These are phyloP conservation scores for Dendrocopos noguchii DNA, from an alignment of 2,113 vertebrate genomes.

Conservation along the genomic window DNA sequence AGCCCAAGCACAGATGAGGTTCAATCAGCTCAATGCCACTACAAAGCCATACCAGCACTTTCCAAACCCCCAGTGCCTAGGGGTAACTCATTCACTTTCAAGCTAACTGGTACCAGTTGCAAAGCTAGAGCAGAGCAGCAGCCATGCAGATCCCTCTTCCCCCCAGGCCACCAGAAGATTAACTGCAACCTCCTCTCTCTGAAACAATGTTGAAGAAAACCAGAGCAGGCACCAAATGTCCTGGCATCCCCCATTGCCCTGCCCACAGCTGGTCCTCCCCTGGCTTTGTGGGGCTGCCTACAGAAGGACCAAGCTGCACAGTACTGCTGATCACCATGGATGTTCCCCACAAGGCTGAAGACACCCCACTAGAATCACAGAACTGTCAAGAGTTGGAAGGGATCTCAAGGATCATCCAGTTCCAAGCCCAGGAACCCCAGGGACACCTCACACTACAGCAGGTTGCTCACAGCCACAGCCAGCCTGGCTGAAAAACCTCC, in stretches of 20 bases:
- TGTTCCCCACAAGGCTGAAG: background rate
- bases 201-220: background rate
- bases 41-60: background rate
- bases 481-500: no score
- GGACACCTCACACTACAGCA: no score
- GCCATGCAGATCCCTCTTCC: background rate
- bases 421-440: no score
- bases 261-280: no score
- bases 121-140: background rate
- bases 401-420: no score
- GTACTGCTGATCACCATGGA: background rate
- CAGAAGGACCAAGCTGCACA: background rate
- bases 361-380: no score
- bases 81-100: background rate
- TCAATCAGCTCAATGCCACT: constrained; percentile 24
- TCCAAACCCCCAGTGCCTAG: background rate
- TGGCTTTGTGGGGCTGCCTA: fast-evolving
- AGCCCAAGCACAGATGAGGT: constrained; percentile 5
- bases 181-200: background rate
- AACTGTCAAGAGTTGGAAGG: no score
- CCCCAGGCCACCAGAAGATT: background rate
- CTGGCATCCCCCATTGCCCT: fast-evolving
- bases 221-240: background rate
- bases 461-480: no score
- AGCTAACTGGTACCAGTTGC: background rate